Base-by-base conservation (phyloP, 2,888 invertebrate species). In the Harpagoxenus sublaevis region DNA sequence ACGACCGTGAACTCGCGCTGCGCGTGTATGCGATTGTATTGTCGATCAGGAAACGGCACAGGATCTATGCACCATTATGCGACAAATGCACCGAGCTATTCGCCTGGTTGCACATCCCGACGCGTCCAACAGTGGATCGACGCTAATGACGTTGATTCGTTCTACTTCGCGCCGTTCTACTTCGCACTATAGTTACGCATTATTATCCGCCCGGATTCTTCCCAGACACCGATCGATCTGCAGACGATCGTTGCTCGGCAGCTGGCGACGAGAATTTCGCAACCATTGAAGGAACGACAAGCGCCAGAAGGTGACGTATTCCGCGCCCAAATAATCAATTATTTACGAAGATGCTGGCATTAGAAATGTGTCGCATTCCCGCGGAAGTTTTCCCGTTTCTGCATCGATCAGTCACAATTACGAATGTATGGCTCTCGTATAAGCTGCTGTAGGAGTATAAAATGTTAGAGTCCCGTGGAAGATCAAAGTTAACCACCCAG, bases 141-240 rank as follows among this genome's bases (percentile, higher is more conserved):
- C 90, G 88, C 87, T 92, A 92, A 92, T 90, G 92, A 92, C 91
- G 88, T 88, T 88, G 89, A 92, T 92, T 92, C 92, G 92, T 92
- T 92, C 92, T 88, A 90, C 91, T 91, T 92, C 88, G 89, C 84
- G 84, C 45, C 79, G 68, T 60, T 23, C 23, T 23, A 23, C 23
- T 23, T 62, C 81, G 60, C 73, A 51, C 71, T 73, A 60, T 75
- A 60, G 74, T 62, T 63, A 63, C 68, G 51, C 84, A 83, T 68
- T 65, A 81, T 79, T 77, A 87, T 90, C 85, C 90, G 87, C 85
- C 23, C 73, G 86, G 77, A 65, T 84, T 75, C 83, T 82, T 73
- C 28, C 78, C 81, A 62, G 55, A 79, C 77, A 85, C 63, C 53
- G 82, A 85, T 90, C 53, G 82, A 85, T 90, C 86, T 65, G 55